Evolutionary conservation across 2,888 invertebrate genomes (phyloP).

Genomic region (Gari tellinella): DNA sequence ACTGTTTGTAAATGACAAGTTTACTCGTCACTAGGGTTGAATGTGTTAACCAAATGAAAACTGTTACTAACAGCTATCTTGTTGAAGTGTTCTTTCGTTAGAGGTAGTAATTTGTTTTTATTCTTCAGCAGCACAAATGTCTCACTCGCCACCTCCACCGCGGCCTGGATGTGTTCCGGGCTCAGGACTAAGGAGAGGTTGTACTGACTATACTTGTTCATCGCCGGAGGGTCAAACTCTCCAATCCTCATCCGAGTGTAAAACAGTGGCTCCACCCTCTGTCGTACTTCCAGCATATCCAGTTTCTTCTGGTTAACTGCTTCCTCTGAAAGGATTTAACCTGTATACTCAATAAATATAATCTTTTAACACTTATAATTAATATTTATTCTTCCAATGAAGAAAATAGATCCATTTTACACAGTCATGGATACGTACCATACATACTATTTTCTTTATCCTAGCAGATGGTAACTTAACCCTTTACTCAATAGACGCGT

Average conservation of each 20-base stretch:
- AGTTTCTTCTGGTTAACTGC: constrained; percentile 62
- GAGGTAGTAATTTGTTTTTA: constrained; percentile 44
- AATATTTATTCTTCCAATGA: too few relatives aligned
- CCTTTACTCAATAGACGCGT: too few relatives aligned
- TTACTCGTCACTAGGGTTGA: too few relatives aligned
- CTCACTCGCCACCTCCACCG: constrained; percentile 74
- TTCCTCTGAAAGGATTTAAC: constrained; percentile 38
- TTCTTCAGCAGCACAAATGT: constrained; percentile 80
- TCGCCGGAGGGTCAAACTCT: constrained; percentile 75
- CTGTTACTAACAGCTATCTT: constrained; percentile 51
- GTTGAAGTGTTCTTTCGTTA: constrained; percentile 48
- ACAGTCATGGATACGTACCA: too few relatives aligned
- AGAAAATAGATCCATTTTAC: too few relatives aligned
- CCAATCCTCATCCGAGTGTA: constrained; percentile 78
- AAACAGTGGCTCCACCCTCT: constrained; percentile 72
- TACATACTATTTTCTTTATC: too few relatives aligned
- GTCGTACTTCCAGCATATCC: constrained; percentile 56
- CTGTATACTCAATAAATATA: too few relatives aligned
- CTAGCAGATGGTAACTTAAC: too few relatives aligned
- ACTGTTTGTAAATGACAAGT: too few relatives aligned
- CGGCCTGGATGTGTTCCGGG: constrained; percentile 61
- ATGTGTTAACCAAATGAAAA: not conserved
- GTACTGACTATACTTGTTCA: constrained; percentile 74
- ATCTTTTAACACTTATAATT: too few relatives aligned
- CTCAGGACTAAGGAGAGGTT: constrained; percentile 66